Conservation (phyloP, 2,888 invertebrate genomes). For the Tricholauxania praeusta region DNA sequence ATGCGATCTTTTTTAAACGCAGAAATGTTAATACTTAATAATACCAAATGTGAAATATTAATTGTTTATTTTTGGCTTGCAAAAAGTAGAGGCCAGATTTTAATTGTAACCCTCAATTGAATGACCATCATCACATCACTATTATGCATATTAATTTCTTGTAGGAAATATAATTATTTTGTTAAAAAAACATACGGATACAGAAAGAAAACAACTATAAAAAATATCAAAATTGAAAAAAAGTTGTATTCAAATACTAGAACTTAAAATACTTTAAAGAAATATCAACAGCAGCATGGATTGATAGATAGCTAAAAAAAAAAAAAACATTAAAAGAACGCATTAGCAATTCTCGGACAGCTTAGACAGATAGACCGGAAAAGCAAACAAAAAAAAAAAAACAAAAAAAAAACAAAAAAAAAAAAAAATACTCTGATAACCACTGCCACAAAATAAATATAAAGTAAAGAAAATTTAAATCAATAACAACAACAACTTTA, state of each 20-base stretch:
- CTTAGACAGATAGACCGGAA: too few relatives aligned
- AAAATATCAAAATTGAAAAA: slow-evolving; percentile 27
- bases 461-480: slow-evolving; percentile 26
- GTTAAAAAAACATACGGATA: slow-evolving; percentile 4
- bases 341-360: too few relatives aligned
- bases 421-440: slow-evolving; percentile 61
- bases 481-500: slow-evolving; percentile 37
- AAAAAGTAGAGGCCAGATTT: too few relatives aligned
- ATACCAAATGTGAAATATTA: too few relatives aligned
- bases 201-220: slow-evolving; percentile 7
- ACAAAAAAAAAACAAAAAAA: slow-evolving; percentile 43
- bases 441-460: slow-evolving; percentile 59
- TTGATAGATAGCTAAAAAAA: slow-evolving; percentile 22
- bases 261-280: slow-evolving; percentile 15
- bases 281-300: slow-evolving; percentile 10
- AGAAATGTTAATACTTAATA: too few relatives aligned
- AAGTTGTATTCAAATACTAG: slow-evolving; percentile 32
- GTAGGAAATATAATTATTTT: slow-evolving; percentile 6
- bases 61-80: too few relatives aligned
- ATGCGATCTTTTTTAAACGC: too few relatives aligned
- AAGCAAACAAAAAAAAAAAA: slow-evolving; percentile 40
- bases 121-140: too few relatives aligned
- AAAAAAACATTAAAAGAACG: slow-evolving; percentile 31
- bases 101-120: too few relatives aligned
- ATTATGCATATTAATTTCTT: too few relatives aligned